Evolutionary conservation across 2,797 vertebrate species (phyloP).

Genomic region (Pseudocheirus occidentalis): DNA sequence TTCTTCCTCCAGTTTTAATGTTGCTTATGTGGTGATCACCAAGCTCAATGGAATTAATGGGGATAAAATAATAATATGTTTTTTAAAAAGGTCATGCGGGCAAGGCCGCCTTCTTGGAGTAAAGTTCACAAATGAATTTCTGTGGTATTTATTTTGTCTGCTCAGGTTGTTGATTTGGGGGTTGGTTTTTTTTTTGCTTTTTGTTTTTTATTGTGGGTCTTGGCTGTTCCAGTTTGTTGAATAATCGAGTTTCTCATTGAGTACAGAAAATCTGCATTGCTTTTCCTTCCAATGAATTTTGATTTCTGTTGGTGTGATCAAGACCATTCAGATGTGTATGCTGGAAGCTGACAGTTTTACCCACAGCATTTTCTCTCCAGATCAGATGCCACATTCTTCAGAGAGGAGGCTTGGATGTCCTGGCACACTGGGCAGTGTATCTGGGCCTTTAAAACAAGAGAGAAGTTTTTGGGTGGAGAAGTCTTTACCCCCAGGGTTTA

Average conservation of each 20-base stretch:
- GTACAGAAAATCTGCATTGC: constrained; percentile 29
- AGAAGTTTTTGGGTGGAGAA: not conserved
- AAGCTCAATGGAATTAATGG: constrained; percentile 5
- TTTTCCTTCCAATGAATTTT: constrained; percentile 45
- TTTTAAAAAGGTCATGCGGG: not conserved
- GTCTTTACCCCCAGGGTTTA: not conserved
- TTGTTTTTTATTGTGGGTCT: constrained; percentile 2
- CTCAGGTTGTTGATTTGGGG: not conserved
- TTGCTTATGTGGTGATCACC: constrained; percentile 35
- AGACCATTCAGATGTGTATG: not conserved
- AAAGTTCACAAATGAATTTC: not conserved
- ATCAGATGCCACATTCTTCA: constrained; percentile 28
- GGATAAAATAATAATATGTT: constrained; percentile 16
- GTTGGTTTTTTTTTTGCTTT: not conserved
- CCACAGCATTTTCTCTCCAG: constrained; percentile 47
- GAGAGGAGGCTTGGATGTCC: not conserved
- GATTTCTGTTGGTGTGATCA: not conserved
- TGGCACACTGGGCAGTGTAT: not conserved
- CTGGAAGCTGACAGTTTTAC: constrained; percentile 39
- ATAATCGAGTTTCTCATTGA: constrained; percentile 30
- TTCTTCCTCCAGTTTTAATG: not conserved
- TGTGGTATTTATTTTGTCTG: not conserved
- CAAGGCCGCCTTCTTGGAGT: not conserved
- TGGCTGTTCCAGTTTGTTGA: not conserved
- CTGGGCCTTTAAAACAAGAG: not conserved